A percentile compares a stretch with the other conserved stretches of the same genome.
phyloP scores from a whole-genome alignment of 2,888 invertebrate genomes.

The Mesoligia furuncula region DNA sequence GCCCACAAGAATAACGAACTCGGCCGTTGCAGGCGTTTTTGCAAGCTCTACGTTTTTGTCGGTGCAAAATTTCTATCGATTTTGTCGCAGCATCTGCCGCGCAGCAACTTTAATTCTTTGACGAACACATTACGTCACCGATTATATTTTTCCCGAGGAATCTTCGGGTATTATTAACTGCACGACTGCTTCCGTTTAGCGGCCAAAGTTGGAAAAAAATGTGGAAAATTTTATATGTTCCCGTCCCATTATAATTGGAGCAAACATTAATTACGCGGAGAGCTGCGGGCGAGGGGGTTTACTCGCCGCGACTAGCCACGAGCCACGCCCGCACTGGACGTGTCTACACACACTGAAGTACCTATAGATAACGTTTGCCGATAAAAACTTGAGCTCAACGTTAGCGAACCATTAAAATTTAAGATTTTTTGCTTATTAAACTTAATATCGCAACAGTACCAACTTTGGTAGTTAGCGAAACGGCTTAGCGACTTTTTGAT shows the following conservation, averaged over 20 bases:
- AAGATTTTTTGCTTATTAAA: slow-evolving; percentile 50
- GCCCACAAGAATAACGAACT: slow-evolving; percentile 79
- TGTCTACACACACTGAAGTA: slow-evolving; percentile 27
- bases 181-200: slow-evolving; percentile 66
- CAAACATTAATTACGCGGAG: slow-evolving; percentile 82
- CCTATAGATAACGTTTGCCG: slow-evolving; percentile 36
- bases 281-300: slow-evolving; percentile 68
- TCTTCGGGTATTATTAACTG: slow-evolving; percentile 58
- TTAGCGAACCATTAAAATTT: slow-evolving; percentile 46
- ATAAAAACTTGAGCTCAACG: slow-evolving; percentile 53
- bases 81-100: slow-evolving; percentile 65
- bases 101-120: slow-evolving; percentile 57
- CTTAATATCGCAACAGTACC: slow-evolving; percentile 27
- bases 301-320: slow-evolving; percentile 51
- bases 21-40: slow-evolving; percentile 72
- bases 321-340: slow-evolving; percentile 49
- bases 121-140: slow-evolving; percentile 51
- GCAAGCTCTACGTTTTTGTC: slow-evolving; percentile 64
- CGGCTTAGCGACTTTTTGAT: slow-evolving; percentile 39
- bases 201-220: slow-evolving; percentile 70
- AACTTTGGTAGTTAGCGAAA: slow-evolving; percentile 56
- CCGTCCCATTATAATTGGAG: slow-evolving; percentile 78
- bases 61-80: slow-evolving; percentile 68
- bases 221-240: slow-evolving; percentile 70
- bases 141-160: slow-evolving; percentile 56